These are phyloP conservation scores for Castor canadensis DNA, from an alignment of 2,113 vertebrate species.

Conservation along the genomic window DNA sequence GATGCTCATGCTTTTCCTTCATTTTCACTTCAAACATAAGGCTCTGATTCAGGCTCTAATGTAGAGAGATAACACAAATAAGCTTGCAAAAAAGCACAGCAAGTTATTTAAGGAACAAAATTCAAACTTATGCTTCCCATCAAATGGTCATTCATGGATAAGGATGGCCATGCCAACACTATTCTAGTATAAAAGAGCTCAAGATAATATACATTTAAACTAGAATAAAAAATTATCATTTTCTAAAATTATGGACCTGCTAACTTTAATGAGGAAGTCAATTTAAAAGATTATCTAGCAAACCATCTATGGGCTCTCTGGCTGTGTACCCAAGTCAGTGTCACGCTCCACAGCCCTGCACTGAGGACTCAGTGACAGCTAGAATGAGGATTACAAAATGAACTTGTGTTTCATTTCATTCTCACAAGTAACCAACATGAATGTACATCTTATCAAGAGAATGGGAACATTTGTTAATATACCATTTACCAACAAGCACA, in stretches of 20 bases:
- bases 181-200: background rate
- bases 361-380: background rate
- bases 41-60: background rate
- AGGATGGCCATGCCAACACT: accelerated
- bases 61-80: background rate
- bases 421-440: background rate
- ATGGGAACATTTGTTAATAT: background rate
- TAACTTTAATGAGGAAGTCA: background rate
- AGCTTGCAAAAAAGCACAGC: background rate
- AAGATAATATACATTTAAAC: background rate
- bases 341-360: background rate
- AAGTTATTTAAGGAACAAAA: background rate
- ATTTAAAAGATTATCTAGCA: background rate
- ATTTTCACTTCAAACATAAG: background rate
- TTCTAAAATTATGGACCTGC: background rate
- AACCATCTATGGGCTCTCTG: background rate
- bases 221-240: background rate
- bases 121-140: background rate
- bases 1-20: background rate
- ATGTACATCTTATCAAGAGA: background rate
- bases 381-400: background rate
- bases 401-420: background rate
- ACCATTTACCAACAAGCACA: background rate
- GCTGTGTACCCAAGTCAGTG: background rate
- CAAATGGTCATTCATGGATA: background rate